These are phyloP conservation scores for Apotomis capreana DNA, from an alignment of 2,888 invertebrate species.

Conservation along the genomic window DNA sequence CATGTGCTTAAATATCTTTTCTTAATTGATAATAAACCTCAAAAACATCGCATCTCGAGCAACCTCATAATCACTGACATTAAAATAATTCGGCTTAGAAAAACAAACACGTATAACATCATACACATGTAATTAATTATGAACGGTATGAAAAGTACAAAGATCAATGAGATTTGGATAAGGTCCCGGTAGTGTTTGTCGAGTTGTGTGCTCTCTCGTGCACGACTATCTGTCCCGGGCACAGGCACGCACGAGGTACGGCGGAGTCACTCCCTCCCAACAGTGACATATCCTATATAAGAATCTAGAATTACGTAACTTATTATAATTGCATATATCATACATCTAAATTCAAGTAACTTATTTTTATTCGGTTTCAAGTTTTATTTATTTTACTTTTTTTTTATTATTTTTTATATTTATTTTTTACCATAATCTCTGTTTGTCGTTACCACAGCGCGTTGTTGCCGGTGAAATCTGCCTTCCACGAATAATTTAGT, in stretches of 20 bases:
- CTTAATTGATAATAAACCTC: conserved; percentile 15
- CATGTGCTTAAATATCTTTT: conserved; percentile 14
- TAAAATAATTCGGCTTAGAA: conserved; percentile 45
- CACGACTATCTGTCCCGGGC: conserved; percentile 72
- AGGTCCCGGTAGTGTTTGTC: conserved; percentile 60
- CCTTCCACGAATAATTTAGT: conserved; percentile 85
- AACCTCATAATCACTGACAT: conserved; percentile 32
- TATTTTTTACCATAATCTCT: conserved; percentile 84
- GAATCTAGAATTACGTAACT: conserved; percentile 81
- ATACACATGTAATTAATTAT: conserved; percentile 45
- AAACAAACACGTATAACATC: conserved; percentile 62
- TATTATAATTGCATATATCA: conserved; percentile 82
- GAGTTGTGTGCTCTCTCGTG: conserved; percentile 71
- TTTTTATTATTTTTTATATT: conserved; percentile 75
- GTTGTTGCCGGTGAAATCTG: conserved; percentile 88
- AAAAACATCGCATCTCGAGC: conserved; percentile 16
- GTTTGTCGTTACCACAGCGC: conserved; percentile 81
- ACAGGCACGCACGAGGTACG: conserved; percentile 59
- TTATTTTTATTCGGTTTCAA: conserved; percentile 82
- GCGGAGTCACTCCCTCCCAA: conserved; percentile 50
- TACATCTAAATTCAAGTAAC: conserved; percentile 82
- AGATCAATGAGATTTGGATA: conserved; percentile 67
- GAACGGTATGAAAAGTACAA: conserved; percentile 66
- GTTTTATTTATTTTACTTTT: conserved; percentile 83
- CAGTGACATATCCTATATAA: conserved; percentile 72